Evolutionary conservation across 2,888 invertebrate species (phyloP).

Genomic region (Phortica okadai): DNA sequence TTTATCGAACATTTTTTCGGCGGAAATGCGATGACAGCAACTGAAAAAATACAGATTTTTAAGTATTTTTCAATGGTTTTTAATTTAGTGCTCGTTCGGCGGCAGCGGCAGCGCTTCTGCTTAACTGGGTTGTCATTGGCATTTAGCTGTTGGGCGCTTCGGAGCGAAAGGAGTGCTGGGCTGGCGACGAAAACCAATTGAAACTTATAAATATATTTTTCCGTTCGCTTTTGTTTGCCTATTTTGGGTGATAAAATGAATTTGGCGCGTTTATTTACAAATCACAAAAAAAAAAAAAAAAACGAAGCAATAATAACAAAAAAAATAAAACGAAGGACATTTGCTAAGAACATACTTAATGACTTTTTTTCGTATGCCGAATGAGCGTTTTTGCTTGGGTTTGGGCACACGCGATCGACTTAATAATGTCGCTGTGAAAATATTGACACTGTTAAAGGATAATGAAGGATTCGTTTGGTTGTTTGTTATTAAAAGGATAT

Average conservation of each 20-base stretch:
- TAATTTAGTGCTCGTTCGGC: constrained; percentile 9
- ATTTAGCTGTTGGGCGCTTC: neutral
- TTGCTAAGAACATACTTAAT: constrained; percentile 24
- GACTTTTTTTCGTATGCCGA: neutral
- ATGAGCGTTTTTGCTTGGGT: neutral
- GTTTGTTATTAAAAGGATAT: constrained; percentile 12
- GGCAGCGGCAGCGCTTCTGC: neutral
- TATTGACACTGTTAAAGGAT: constrained; percentile 19
- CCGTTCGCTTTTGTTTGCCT: neutral
- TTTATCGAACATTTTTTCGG: constrained; percentile 2
- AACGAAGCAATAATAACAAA: neutral
- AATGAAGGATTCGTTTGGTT: neutral
- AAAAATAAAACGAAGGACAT: constrained; percentile 5
- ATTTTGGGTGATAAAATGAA: constrained; percentile 16
- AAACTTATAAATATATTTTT: constrained; percentile 16
- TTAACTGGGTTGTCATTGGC: constrained; percentile 7
- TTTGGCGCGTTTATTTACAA: constrained; percentile 4
- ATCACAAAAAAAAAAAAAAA: neutral
- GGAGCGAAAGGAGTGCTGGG: neutral
- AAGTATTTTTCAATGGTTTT: constrained; percentile 29
- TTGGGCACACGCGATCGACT: neutral
- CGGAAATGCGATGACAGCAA: neutral
- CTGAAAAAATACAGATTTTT: constrained; percentile 26
- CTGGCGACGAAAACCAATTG: neutral
- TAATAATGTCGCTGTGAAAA: constrained; percentile 7